Conservation (phyloP, 2,888 invertebrate species). For the Timema cristinae region DNA sequence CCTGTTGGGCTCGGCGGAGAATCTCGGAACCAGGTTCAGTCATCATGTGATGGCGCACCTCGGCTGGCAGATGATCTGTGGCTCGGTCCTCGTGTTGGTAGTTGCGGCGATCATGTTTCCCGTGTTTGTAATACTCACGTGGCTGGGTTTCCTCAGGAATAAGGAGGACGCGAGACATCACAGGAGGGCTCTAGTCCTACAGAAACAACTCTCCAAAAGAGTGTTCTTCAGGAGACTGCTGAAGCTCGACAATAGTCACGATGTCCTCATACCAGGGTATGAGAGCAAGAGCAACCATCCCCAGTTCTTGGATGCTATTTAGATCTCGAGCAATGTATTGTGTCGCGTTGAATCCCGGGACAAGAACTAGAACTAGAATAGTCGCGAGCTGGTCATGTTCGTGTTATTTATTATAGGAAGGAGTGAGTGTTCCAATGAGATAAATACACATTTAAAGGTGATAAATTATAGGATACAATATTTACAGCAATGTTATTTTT, state of each 20-base stretch:
- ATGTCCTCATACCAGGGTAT: background rate
- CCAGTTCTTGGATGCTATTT: too few relatives aligned
- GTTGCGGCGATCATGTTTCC: background rate
- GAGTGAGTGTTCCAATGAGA: too few relatives aligned
- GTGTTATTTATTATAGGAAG: too few relatives aligned
- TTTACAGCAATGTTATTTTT: too few relatives aligned
- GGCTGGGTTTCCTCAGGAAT: background rate
- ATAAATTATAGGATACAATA: too few relatives aligned
- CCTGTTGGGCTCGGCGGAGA: constrained; percentile 33
- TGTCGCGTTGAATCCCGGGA: too few relatives aligned
- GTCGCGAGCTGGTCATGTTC: too few relatives aligned
- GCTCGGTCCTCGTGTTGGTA: background rate
- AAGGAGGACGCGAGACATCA: background rate
- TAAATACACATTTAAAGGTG: too few relatives aligned
- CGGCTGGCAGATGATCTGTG: background rate
- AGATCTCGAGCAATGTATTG: too few relatives aligned
- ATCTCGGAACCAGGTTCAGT: constrained; percentile 20
- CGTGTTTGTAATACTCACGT: background rate
- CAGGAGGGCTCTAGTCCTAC: background rate
- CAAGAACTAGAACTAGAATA: too few relatives aligned
- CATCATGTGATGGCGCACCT: constrained; percentile 29
- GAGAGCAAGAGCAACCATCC: background rate
- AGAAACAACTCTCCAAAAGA: background rate
- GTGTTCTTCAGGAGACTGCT: background rate
- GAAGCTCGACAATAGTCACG: background rate